Conservation (phyloP, 2,888 invertebrate species). For the Carpatolechia fugitivella region DNA sequence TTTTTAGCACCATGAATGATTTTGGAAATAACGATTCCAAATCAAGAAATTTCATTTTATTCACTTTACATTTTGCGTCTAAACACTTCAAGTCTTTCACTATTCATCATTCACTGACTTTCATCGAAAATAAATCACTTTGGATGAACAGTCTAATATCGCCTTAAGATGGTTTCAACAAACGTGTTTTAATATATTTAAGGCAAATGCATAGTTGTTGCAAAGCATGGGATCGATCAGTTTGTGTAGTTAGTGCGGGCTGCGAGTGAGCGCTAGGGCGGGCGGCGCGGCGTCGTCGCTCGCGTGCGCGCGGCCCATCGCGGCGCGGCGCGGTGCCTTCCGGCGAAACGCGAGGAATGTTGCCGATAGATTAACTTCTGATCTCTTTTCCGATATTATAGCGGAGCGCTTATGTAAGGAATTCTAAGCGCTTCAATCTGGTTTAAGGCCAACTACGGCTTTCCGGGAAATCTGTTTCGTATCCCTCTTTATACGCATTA, state of each 20-base stretch:
- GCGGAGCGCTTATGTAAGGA: slow-evolving; percentile 73
- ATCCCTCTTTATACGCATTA: slow-evolving; percentile 34
- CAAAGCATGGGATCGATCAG: slow-evolving; percentile 64
- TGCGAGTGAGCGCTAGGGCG: slow-evolving; percentile 34
- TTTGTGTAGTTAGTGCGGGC: slow-evolving; percentile 40
- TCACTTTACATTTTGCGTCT: too few relatives aligned
- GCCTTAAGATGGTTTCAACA: too few relatives aligned
- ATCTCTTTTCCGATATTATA: slow-evolving; percentile 79
- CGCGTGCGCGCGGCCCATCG: slow-evolving; percentile 37
- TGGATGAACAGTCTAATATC: too few relatives aligned
- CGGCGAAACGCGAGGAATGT: slow-evolving; percentile 77
- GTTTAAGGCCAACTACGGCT: slow-evolving; percentile 65
- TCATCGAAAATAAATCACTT: too few relatives aligned
- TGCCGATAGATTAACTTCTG: slow-evolving; percentile 79
- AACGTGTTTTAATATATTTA: too few relatives aligned
- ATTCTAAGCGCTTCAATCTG: slow-evolving; percentile 74
- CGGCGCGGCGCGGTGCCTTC: slow-evolving; percentile 60
- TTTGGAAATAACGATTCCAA: too few relatives aligned
- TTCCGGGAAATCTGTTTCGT: slow-evolving; percentile 46
- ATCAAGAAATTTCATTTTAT: too few relatives aligned
- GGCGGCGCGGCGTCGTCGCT: slow-evolving; percentile 27
- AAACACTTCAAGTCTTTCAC: too few relatives aligned
- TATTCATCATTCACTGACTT: too few relatives aligned
- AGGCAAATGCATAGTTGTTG: too few relatives aligned
- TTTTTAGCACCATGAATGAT: too few relatives aligned